A percentile compares a stretch with the other conserved stretches of the same genome.
Evolutionary conservation across 2,888 invertebrate species (phyloP).

Genomic region (Pseudolycoriella hygida): DNA sequence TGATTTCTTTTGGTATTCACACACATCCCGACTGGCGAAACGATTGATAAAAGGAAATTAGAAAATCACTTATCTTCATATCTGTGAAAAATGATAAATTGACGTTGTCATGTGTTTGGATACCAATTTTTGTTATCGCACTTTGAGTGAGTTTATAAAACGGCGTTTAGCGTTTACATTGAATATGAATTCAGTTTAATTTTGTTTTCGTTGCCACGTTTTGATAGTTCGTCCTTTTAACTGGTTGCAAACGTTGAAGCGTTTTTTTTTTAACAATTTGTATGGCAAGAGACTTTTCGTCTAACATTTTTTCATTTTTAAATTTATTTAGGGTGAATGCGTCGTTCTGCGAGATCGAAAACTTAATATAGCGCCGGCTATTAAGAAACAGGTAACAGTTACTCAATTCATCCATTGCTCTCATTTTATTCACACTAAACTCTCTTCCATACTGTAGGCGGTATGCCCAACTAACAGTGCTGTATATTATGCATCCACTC

Average conservation of each 20-base stretch:
- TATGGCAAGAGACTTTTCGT: background rate
- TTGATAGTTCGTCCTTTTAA: background rate
- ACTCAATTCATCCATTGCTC: too few species aligned
- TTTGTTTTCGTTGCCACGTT: slow-evolving; percentile 1
- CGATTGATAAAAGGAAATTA: background rate
- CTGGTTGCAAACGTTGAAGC: background rate
- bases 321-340: slow-evolving; percentile 42
- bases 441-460: background rate
- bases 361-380: slow-evolving; percentile 72
- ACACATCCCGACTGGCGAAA: background rate
- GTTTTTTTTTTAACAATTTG: background rate
- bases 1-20: background rate
- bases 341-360: slow-evolving; percentile 63
- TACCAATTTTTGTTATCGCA: slow-evolving; percentile 1
- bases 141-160: slow-evolving; percentile 1
- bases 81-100: background rate
- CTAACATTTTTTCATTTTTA: background rate
- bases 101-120: too few species aligned
- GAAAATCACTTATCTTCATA: background rate
- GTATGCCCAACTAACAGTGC: slow-evolving; percentile 26
- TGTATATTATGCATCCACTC: slow-evolving; percentile 30
- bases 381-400: slow-evolving; percentile 54
- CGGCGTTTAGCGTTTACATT: background rate
- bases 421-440: too few species aligned
- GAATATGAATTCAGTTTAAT: too few species aligned